A percentile compares a stretch with the other conserved stretches of the same genome.
Conservation (phyloP, 2,797 vertebrate species). For the Smutsia gigantea region DNA sequence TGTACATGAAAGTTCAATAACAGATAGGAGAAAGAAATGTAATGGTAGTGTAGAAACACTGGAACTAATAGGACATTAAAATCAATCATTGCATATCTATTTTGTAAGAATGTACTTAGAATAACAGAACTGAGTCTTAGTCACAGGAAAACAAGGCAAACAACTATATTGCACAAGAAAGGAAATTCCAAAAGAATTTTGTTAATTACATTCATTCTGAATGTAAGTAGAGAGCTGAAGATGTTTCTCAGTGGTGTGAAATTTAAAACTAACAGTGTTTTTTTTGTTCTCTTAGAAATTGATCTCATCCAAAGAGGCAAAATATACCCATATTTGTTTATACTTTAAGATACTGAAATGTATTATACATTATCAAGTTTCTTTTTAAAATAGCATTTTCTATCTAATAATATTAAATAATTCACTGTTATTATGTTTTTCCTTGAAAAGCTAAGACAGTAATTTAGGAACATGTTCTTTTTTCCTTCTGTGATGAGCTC, state of each 20-base stretch:
- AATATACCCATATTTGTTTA: neutral
- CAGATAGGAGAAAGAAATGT: neutral
- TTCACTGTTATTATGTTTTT: neutral
- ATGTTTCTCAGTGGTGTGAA: neutral
- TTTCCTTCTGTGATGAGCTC: neutral
- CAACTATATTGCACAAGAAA: neutral
- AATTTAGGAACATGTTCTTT: neutral
- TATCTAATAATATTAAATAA: neutral
- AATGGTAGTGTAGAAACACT: neutral
- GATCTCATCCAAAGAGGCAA: conserved; percentile 34
- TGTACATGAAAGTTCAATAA: neutral
- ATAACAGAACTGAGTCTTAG: neutral
- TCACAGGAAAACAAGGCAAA: neutral
- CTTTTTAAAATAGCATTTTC: conserved; percentile 4
- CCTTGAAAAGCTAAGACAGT: neutral
- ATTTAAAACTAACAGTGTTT: conserved; percentile 16
- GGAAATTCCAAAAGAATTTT: neutral
- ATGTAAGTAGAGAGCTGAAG: neutral
- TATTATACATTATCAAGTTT: neutral
- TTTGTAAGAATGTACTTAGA: neutral
- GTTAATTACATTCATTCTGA: neutral
- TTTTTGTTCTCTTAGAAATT: conserved; percentile 59
- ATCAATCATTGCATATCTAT: neutral
- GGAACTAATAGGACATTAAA: neutral
- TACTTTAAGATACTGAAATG: neutral